Percentiles rank a stretch among this genome's conserved stretches.
phyloP scores from a whole-genome alignment of 1,140 invertebrate genomes.

The Drosophila eugracilis region DNA sequence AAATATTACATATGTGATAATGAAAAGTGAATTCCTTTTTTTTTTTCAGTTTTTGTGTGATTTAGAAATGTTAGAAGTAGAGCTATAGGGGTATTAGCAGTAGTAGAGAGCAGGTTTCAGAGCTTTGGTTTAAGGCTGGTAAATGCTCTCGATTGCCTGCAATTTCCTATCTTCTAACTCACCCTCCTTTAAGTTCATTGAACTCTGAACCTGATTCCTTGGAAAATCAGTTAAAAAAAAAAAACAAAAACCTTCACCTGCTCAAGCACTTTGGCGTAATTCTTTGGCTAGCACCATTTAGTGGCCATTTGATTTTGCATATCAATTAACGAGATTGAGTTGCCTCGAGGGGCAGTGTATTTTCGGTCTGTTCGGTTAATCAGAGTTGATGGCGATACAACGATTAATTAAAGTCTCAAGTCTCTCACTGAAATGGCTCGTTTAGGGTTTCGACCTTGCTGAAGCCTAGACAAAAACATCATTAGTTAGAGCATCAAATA shows the following conservation, averaged over 20 bases:
- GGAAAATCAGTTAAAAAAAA: conserved; percentile 1
- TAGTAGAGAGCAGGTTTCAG: too few species aligned
- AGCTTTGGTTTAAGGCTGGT: neutral
- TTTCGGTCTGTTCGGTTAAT: conserved; percentile 39
- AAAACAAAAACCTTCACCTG: conserved; percentile 40
- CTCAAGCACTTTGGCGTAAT: conserved; percentile 50
- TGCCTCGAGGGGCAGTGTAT: conserved; percentile 36
- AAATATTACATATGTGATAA: conserved; percentile 12
- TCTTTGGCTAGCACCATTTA: conserved; percentile 53
- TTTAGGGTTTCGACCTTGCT: conserved; percentile 60
- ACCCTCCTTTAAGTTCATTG: conserved; percentile 8
- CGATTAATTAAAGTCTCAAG: conserved; percentile 64
- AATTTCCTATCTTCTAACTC: neutral
- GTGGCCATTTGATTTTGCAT: conserved; percentile 64
- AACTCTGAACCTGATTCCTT: conserved; percentile 16
- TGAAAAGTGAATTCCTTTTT: conserved; percentile 7
- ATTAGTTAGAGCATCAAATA: conserved; percentile 72
- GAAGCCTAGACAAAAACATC: conserved; percentile 58
- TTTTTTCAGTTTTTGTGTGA: conserved; percentile 4
- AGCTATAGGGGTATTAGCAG: conserved; percentile 4
- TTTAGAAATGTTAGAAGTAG: neutral
- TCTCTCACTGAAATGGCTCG: conserved; percentile 45
- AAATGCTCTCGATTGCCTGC: neutral
- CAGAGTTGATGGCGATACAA: conserved; percentile 53
- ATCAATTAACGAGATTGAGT: conserved; percentile 66